A percentile compares a stretch with the other conserved stretches of the same genome.
Evolutionary conservation across 2,888 invertebrate species (phyloP).

Genomic region (Gymnosoma rotundatum): DNA sequence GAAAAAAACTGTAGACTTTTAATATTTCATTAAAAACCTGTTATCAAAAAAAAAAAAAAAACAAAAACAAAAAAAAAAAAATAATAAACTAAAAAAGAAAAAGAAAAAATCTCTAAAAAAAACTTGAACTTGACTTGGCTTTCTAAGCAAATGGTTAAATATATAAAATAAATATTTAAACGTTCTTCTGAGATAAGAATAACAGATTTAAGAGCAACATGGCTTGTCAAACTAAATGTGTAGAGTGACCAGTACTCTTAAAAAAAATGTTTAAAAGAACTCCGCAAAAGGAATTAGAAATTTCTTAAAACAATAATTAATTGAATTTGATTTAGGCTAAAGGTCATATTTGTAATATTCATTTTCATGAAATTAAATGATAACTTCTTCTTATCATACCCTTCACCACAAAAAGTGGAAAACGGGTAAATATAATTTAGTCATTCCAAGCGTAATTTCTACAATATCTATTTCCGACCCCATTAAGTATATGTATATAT

Average conservation of each 20-base stretch:
- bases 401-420: too few species aligned
- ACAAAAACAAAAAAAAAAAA: constrained; percentile 21
- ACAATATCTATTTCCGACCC: too few species aligned
- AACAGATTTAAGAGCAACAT: constrained; percentile 11
- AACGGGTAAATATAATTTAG: too few species aligned
- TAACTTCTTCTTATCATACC: too few species aligned
- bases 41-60: constrained; percentile 22
- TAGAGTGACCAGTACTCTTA: not conserved
- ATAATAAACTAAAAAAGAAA: constrained; percentile 23
- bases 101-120: constrained; percentile 19
- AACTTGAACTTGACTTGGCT: constrained; percentile 68
- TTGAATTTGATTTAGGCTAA: too few species aligned
- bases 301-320: too few species aligned
- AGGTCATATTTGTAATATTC: too few species aligned
- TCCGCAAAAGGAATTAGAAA: too few species aligned
- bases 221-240: not conserved
- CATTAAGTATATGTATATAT: too few species aligned
- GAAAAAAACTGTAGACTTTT: not conserved
- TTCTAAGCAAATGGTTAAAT: constrained; percentile 53
- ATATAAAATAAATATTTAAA: not conserved
- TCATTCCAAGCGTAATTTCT: too few species aligned
- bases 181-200: constrained; percentile 51
- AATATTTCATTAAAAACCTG: constrained; percentile 40
- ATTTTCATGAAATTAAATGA: too few species aligned
- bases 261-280: too few species aligned